Base-by-base conservation (phyloP, 2,888 invertebrate species). In the Scaptomyza tumidula region DNA sequence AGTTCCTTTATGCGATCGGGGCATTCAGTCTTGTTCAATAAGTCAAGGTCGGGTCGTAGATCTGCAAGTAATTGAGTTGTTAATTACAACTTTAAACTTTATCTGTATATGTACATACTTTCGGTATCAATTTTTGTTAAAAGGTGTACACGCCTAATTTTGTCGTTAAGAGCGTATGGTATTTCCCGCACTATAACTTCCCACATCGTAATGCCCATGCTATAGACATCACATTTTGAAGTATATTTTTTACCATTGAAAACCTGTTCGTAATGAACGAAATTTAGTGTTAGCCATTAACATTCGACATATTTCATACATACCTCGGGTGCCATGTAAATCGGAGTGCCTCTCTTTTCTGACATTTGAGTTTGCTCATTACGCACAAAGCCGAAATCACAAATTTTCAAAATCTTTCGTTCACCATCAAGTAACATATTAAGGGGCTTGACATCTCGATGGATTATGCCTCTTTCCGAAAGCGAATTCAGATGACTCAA, bases 261-360 rank as follows among this genome's bases (percentile, higher is more conserved):
- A 10, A 66, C 50, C 66, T 66, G n/a, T 0, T 9, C 1, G 3
- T n/a, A 13, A 14, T 16, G 3, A 33, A 29, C 6, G 7, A 10
- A 9, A 6, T 41, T 16, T 16, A 16, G 0, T 37, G 1, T 16
- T 3, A 41, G 10, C 10, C 2, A 2, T 6, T 13, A 10, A 39
- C 5, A 39, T 5, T 0, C 3, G 7, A 2, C n/a, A 13, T 10
- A 27, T 13, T 0, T 37, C n/a, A 6, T 10, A 9, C n/a, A 9
- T 27, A 66, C 66, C 37, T 67, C 67, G 3, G 67, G 67, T 31
- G 68, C 57, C 37, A 57, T 57, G 24, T 67, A 67, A 0, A 9
- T 0, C 0, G 0, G 0, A 5, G 68, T 53, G 6, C 41, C 67
- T 0, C 0, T 0, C 0, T 2, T 0, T 0, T 0, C 3, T 3